Conservation (phyloP, 1,140 invertebrate species). For the Arctopsyche grandis region DNA sequence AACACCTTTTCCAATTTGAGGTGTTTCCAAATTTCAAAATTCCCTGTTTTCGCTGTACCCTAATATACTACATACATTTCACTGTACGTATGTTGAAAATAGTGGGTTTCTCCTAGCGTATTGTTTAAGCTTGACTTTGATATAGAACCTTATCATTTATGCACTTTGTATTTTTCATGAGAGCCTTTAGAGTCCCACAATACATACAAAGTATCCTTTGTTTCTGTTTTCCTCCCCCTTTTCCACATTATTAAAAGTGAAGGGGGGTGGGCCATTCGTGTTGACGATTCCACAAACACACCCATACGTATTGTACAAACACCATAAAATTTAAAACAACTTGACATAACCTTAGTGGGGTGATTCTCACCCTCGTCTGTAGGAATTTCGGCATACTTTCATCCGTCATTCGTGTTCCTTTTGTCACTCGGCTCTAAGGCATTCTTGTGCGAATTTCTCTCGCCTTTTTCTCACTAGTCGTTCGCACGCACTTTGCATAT, state of each 20-base stretch:
- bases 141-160: conserved; percentile 32
- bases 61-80: no score
- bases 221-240: background rate
- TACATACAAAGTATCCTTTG: background rate
- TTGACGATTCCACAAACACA: no score
- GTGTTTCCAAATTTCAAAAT: no score
- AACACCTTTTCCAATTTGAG: no score
- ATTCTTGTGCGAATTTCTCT: background rate
- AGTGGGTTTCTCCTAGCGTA: background rate
- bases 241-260: conserved; percentile 1
- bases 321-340: no score
- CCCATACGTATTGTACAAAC: no score
- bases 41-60: no score
- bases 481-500: conserved; percentile 6
- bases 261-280: no score
- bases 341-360: no score
- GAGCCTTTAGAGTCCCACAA: background rate
- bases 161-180: conserved; percentile 1
- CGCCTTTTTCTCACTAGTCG: background rate
- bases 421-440: background rate
- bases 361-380: no score
- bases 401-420: background rate
- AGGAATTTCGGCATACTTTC: background rate
- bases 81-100: no score
- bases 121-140: background rate